Evolutionary conservation across 1,140 invertebrate genomes (phyloP).

Genomic region (Battus philenor): DNA sequence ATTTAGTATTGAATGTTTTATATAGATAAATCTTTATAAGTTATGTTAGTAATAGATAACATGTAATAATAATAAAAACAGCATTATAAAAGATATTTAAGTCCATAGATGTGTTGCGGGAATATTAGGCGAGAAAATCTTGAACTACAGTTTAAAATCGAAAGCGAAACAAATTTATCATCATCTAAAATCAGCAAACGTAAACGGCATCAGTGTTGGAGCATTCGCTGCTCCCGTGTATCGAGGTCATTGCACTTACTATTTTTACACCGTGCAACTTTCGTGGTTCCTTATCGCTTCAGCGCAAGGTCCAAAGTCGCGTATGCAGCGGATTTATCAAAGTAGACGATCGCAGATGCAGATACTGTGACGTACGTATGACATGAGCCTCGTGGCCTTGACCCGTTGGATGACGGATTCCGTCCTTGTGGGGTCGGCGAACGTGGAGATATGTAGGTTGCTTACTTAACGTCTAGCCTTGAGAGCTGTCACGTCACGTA

Average conservation of each 20-base stretch:
- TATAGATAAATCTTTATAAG: too few species aligned
- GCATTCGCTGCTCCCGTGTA: constrained; percentile 28
- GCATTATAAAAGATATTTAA: too few species aligned
- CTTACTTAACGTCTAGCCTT: constrained; percentile 41
- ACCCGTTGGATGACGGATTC: constrained; percentile 60
- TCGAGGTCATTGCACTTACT: constrained; percentile 58
- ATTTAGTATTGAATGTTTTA: too few species aligned
- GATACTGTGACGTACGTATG: constrained; percentile 52
- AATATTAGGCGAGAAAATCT: too few species aligned
- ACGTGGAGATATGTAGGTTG: constrained; percentile 44
- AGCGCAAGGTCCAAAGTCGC: constrained; percentile 41
- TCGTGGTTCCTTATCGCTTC: constrained; percentile 32
- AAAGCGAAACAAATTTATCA: constrained; percentile 27
- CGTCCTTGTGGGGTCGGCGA: constrained; percentile 66
- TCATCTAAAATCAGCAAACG: constrained; percentile 42
- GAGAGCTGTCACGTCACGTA: constrained; percentile 15
- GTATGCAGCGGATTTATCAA: constrained; percentile 45
- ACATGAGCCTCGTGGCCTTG: constrained; percentile 58
- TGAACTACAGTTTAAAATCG: too few species aligned
- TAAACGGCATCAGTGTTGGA: constrained; percentile 51
- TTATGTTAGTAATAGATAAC: too few species aligned
- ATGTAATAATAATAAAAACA: too few species aligned
- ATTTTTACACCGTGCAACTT: constrained; percentile 35
- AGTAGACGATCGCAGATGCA: constrained; percentile 69
- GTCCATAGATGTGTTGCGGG: too few species aligned